Evolutionary conservation across 2,113 vertebrate species (phyloP).

Genomic region (Sinocyclocheilus anshuiensis): DNA sequence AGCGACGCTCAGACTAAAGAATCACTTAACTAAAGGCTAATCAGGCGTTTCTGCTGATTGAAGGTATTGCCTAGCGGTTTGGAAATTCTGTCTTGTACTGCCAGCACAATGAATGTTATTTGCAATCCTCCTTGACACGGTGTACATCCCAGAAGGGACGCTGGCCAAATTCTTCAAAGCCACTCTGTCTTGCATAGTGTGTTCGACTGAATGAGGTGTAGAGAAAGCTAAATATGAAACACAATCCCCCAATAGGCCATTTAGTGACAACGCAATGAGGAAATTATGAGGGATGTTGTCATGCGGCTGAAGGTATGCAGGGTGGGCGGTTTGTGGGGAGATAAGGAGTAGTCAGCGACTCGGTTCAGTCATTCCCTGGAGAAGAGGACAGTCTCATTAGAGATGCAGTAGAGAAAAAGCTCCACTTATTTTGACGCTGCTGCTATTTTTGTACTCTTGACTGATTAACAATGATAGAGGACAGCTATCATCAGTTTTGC

Average conservation of each 20-base stretch:
- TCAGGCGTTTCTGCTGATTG: constrained; percentile 8
- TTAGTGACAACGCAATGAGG: not conserved
- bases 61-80: not conserved
- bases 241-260: not conserved
- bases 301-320: not conserved
- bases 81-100: constrained; percentile 18
- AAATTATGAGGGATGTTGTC: constrained; percentile 1
- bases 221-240: not conserved
- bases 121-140: constrained; percentile 16
- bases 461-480: not conserved
- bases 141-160: constrained; percentile 1
- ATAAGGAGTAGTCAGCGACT: not conserved
- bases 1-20: not conserved
- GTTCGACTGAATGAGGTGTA: not conserved
- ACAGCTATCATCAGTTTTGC: not conserved
- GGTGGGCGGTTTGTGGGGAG: not conserved
- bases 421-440: not conserved
- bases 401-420: not conserved
- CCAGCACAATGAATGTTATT: constrained; percentile 16
- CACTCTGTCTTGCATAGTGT: not conserved
- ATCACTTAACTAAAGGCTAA: not conserved
- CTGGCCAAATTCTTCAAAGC: constrained; percentile 6
- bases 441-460: not conserved
- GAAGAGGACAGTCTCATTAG: not conserved
- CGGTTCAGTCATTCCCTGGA: not conserved